Base-by-base conservation (phyloP, 2,888 invertebrate species). In the Cenopis cana region DNA sequence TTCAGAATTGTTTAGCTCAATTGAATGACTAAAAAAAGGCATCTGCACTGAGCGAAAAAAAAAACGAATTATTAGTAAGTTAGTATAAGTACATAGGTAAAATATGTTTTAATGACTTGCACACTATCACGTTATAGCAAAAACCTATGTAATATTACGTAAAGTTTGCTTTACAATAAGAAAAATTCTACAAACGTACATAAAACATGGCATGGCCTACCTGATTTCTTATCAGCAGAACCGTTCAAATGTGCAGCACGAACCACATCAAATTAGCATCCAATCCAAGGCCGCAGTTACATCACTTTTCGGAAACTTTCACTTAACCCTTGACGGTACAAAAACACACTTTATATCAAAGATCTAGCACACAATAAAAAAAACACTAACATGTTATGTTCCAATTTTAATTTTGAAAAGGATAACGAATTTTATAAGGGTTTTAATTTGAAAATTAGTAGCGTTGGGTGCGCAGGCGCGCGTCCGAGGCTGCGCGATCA, bases 401-500 rank as follows among this genome's bases (percentile, higher is more conserved):
- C 12, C 4, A 20, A 59, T 24, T 41, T n/a, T 59, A 14, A 41
- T n/a, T 24, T 41, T n/a, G 18, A 12, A 10, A 41, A 54, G 12
- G 14, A 41, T 59, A 18, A 5, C 12, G 14, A n/a, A 29, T 29
- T 24, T 29, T 9, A 29, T 50, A 24, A 46, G 29, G 29, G 41
- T 24, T 60, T 60, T 46, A 60, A 29, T 46, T 60, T 46, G 46
- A 38, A 60, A 70, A 55, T 60, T 36, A 55, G 11, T n/a, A 41
- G 49, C 46, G 52, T n/a, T 29, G 52, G 46, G 60, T 78, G 77
- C 74, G 77, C 70, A 71, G 70, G 71, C 73, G 66, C 76, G 56
- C 72, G 73, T 74, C 70, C 76, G 72, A 73, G 80, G 79, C 46
- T 55, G 56, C 62, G 80, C 85, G 83, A 85, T 87, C 83, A 80